These are phyloP conservation scores for Drosophila pseudoobscura DNA, from an alignment of 1,140 invertebrate species.

Conservation along the genomic window DNA sequence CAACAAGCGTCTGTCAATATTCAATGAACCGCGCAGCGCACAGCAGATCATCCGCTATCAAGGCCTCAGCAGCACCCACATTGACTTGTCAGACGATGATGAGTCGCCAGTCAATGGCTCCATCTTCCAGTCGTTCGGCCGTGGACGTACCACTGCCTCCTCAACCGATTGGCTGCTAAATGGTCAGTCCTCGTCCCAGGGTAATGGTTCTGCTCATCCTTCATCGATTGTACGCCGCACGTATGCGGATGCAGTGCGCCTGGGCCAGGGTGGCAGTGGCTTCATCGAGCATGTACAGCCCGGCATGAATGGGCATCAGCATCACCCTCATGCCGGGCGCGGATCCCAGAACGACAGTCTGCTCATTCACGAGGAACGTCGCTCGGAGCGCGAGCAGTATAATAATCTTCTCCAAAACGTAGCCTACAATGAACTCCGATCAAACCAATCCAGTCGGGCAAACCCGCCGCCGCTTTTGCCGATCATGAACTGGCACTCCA, in stretches of 20 bases:
- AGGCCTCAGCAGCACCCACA: neutral
- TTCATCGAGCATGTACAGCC: constrained; percentile 21
- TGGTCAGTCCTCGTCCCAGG: neutral
- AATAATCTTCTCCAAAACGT: constrained; percentile 39
- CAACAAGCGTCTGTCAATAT: constrained; percentile 55
- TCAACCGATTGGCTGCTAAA: no score
- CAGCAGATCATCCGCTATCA: constrained; percentile 31
- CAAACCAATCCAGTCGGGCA: neutral
- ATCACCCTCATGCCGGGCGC: no score
- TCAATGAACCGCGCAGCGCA: constrained; percentile 33
- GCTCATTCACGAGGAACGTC: constrained; percentile 33
- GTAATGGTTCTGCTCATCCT: neutral
- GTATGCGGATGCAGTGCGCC: constrained; percentile 60
- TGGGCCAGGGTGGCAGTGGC: constrained; percentile 62
- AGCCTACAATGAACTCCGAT: no score
- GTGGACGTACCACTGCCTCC: constrained; percentile 11
- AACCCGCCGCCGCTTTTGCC: neutral
- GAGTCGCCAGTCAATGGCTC: constrained; percentile 28
- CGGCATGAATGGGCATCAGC: constrained; percentile 16
- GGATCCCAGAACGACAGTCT: constrained; percentile 19
- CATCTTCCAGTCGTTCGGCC: constrained; percentile 29
- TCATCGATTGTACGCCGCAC: constrained; percentile 6
- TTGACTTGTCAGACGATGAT: constrained; percentile 61
- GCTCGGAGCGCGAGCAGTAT: constrained; percentile 53
- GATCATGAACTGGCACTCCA: neutral